Conservation (phyloP, 2,797 vertebrate species). For the Hippopotamyrus pictus region DNA sequence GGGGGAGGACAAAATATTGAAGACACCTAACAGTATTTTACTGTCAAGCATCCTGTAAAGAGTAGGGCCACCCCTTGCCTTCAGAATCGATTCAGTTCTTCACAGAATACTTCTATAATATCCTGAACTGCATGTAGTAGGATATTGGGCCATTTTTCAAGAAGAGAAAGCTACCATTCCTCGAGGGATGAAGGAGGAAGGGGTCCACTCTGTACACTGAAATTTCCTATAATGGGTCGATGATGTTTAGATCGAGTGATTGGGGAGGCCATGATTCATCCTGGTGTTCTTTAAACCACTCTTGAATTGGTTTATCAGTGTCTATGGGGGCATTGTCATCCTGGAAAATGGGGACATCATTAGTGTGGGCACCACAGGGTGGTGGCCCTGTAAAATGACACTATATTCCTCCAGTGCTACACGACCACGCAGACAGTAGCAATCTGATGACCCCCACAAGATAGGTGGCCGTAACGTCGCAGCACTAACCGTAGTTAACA, state of each 20-base stretch:
- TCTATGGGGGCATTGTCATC: neutral
- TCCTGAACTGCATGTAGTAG: neutral
- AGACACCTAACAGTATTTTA: neutral
- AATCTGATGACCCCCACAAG: neutral
- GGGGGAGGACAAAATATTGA: neutral
- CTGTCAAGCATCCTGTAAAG: neutral
- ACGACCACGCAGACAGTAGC: neutral
- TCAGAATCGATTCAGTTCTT: neutral
- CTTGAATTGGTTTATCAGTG: neutral
- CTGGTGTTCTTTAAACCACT: neutral
- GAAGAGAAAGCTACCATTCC: neutral
- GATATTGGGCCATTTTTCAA: neutral
- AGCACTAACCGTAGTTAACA: neutral
- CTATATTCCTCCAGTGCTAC: neutral
- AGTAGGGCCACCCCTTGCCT: neutral
- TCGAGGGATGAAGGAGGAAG: neutral
- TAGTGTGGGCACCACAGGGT: neutral
- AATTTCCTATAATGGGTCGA: neutral
- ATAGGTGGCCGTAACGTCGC: neutral
- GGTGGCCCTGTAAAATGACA: neutral
- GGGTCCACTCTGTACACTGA: neutral
- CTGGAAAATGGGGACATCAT: neutral
- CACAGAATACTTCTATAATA: neutral
- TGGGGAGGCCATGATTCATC: neutral
- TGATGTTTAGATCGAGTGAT: neutral